phyloP scores from a whole-genome alignment of 2,888 invertebrate genomes.

The Tortrix viridana region DNA sequence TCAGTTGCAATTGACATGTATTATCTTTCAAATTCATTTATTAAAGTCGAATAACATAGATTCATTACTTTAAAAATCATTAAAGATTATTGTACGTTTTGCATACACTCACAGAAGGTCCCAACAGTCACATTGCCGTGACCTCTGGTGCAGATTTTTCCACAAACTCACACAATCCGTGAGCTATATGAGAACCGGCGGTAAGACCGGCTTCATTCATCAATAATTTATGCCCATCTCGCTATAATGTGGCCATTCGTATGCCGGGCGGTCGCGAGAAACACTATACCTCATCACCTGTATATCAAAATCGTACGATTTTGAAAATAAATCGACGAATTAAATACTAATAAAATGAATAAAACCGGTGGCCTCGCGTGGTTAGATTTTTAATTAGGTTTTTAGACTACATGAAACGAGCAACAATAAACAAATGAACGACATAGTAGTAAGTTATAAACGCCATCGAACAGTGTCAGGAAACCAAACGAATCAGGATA shows the following conservation, averaged over 20 bases:
- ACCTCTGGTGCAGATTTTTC: not conserved
- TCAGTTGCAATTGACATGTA: too few species aligned
- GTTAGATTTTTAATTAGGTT: not conserved
- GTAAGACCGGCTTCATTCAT: slow-evolving; percentile 15
- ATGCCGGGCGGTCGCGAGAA: slow-evolving; percentile 34
- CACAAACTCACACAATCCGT: slow-evolving; percentile 4
- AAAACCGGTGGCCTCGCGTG: slow-evolving; percentile 10
- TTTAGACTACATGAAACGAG: not conserved
- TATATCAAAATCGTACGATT: slow-evolving; percentile 9
- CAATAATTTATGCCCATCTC: slow-evolving; percentile 36
- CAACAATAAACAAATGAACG: too few species aligned
- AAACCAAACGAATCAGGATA: too few species aligned
- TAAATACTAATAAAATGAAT: slow-evolving; percentile 23
- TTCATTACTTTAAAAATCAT: too few species aligned
- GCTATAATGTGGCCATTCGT: slow-evolving; percentile 41
- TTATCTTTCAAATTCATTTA: too few species aligned
- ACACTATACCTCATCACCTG: slow-evolving; percentile 21
- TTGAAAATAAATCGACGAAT: slow-evolving; percentile 7
- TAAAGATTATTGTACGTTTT: too few species aligned
- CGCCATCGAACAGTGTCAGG: too few species aligned
- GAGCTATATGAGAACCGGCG: slow-evolving; percentile 1
- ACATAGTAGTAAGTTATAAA: too few species aligned
- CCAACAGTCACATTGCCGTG: too few species aligned
- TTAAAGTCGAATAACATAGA: too few species aligned
- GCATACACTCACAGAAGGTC: too few species aligned